phyloP scores from a whole-genome alignment of 2,113 vertebrate genomes.

The Dolichallabes microphthalmus region DNA sequence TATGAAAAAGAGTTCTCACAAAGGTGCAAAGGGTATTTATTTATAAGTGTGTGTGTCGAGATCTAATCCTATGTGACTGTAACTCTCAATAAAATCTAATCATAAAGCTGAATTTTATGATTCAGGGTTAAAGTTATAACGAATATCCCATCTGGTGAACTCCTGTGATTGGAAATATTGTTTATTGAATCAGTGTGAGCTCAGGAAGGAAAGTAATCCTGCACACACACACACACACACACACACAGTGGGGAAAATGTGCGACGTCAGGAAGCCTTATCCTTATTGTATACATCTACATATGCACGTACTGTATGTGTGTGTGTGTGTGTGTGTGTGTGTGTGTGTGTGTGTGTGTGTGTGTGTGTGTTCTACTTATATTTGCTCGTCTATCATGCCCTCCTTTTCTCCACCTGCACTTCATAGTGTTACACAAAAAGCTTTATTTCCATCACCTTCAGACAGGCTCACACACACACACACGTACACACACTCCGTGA shows the following conservation, averaged over 20 bases:
- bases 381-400: neutral
- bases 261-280: neutral
- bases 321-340: neutral
- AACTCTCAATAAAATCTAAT: neutral
- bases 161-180: neutral
- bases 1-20: neutral
- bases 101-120: neutral
- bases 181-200: neutral
- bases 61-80: neutral
- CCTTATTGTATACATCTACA: too few species aligned
- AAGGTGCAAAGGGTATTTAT: neutral
- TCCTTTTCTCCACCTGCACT: conserved; percentile 5
- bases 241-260: neutral
- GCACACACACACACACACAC: neutral
- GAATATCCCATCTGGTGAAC: neutral
- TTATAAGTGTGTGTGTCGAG: neutral
- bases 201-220: neutral
- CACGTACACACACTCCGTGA: neutral
- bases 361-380: neutral
- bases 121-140: neutral
- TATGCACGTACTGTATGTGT: neutral
- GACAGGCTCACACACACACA: neutral
- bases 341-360: neutral
- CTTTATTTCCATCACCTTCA: conserved; percentile 10
- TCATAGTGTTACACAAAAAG: conserved; percentile 16